phyloP scores from a whole-genome alignment of 2,113 vertebrate genomes.

The Lophura nycthemera region DNA sequence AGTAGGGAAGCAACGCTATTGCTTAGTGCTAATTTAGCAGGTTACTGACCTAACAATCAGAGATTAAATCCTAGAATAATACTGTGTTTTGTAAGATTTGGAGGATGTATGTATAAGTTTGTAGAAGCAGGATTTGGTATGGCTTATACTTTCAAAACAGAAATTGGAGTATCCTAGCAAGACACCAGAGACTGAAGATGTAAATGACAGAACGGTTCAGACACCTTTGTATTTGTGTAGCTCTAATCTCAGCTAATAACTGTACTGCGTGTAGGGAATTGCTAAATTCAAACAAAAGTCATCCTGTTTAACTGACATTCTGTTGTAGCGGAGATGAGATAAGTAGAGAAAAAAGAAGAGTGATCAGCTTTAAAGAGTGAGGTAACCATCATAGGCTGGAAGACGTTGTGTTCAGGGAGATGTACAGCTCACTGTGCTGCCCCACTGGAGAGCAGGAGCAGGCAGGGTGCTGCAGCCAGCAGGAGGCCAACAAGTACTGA shows the following conservation, averaged over 20 bases:
- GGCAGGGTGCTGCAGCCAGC: background rate
- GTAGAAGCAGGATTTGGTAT: background rate
- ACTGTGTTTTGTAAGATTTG: background rate
- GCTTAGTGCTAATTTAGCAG: background rate
- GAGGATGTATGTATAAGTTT: background rate
- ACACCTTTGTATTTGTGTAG: constrained; percentile 9
- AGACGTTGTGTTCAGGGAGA: background rate
- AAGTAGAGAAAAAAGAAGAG: background rate
- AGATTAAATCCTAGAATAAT: background rate
- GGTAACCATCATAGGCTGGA: background rate
- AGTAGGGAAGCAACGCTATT: background rate
- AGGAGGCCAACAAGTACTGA: background rate
- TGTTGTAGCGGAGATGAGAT: background rate
- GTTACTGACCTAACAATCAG: background rate
- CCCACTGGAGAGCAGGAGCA: background rate
- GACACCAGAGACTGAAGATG: background rate
- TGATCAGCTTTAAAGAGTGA: background rate
- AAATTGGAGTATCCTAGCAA: background rate
- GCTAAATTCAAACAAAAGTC: constrained; percentile 31
- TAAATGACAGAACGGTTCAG: constrained; percentile 27
- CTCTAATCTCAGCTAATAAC: constrained; percentile 31
- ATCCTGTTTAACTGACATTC: background rate
- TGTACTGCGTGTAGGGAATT: background rate
- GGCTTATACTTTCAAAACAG: background rate
- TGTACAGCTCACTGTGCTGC: background rate